Percentiles rank a stretch among this genome's conserved stretches.
Conservation (phyloP, 2,888 invertebrate genomes). For the Agrotis clavis region DNA sequence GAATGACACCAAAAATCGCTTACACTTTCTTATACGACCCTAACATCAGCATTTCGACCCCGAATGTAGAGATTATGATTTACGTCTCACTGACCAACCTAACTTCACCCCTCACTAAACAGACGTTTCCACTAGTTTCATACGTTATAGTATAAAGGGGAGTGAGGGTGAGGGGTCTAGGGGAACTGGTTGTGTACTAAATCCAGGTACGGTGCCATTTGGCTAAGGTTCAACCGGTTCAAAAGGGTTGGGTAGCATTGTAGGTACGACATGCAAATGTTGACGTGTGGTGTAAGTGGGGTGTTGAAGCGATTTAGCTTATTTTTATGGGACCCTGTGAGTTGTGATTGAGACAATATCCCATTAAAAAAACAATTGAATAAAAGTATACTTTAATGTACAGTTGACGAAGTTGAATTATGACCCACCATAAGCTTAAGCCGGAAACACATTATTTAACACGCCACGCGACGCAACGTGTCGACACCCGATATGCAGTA, state of each 20-base stretch:
- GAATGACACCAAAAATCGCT: slow-evolving; percentile 74
- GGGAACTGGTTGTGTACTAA: slow-evolving; percentile 66
- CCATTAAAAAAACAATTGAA: too few relatives aligned
- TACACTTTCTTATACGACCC: slow-evolving; percentile 68
- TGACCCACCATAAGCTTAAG: too few relatives aligned
- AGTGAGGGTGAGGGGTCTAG: slow-evolving; percentile 57
- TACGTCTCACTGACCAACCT: slow-evolving; percentile 62
- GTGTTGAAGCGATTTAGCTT: background rate
- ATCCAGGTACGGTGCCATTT: slow-evolving; percentile 81
- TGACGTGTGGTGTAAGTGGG: slow-evolving; percentile 38
- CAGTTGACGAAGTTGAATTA: too few relatives aligned
- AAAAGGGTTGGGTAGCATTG: slow-evolving; percentile 63
- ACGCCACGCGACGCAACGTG: too few relatives aligned
- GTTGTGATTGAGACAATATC: background rate
- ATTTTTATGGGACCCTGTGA: background rate
- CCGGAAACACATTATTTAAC: too few relatives aligned
- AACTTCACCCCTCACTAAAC: slow-evolving; percentile 40
- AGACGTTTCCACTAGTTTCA: slow-evolving; percentile 6
- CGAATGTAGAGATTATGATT: slow-evolving; percentile 73
- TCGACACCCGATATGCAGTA: too few relatives aligned
- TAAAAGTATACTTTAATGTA: too few relatives aligned
- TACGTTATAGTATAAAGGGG: slow-evolving; percentile 18
- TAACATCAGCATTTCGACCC: slow-evolving; percentile 70
- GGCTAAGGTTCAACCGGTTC: slow-evolving; percentile 76
- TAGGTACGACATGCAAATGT: slow-evolving; percentile 66